Conservation (phyloP, 1,140 invertebrate species). For the Tetragnatha versicolor region DNA sequence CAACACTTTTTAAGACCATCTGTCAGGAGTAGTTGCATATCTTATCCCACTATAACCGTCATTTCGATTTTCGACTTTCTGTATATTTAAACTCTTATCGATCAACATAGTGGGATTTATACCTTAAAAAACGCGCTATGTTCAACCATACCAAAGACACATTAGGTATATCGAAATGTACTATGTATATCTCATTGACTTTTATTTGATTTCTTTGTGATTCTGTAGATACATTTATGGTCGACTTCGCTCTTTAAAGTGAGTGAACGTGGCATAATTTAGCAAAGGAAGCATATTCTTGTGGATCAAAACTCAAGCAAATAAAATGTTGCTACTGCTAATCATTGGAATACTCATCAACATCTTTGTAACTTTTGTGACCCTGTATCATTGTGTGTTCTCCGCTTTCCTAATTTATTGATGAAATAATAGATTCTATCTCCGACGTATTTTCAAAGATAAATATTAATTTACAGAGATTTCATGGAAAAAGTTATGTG, state of each 20-base stretch:
- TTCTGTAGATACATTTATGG: too few species aligned
- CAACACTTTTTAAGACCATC: too few species aligned
- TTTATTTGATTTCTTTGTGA: too few species aligned
- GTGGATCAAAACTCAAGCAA: conserved; percentile 13
- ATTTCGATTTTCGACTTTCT: too few species aligned
- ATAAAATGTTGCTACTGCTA: conserved; percentile 20
- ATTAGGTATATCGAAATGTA: too few species aligned
- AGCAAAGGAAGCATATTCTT: conserved; percentile 35
- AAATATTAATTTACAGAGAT: neutral
- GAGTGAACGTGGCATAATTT: conserved; percentile 45
- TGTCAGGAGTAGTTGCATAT: too few species aligned
- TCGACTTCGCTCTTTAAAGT: conserved; percentile 22
- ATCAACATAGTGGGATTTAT: too few species aligned
- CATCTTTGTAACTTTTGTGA: neutral
- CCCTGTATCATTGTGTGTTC: neutral
- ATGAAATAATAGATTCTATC: neutral
- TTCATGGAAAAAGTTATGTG: neutral
- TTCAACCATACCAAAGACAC: too few species aligned
- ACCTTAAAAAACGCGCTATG: too few species aligned
- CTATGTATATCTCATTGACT: too few species aligned
- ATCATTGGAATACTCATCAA: neutral
- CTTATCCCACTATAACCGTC: too few species aligned
- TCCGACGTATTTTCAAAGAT: neutral
- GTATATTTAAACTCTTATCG: too few species aligned
- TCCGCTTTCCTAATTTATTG: neutral